Evolutionary conservation across 2,888 invertebrate species (phyloP), one percentile per base, ranked within the genome.

Genomic region (Pachycephus smyrnensis): DNA sequence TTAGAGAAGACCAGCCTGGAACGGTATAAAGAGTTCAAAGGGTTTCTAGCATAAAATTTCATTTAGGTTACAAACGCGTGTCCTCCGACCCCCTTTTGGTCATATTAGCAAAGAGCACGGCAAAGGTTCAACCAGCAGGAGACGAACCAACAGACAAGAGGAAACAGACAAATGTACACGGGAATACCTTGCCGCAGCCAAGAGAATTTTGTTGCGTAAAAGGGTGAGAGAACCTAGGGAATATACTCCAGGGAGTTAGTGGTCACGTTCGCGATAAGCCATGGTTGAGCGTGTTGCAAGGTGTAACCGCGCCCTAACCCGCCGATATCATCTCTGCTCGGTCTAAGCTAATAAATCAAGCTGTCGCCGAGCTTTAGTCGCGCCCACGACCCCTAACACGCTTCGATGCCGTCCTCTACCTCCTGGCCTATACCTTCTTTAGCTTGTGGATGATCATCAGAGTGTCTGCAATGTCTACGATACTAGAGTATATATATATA

Each of bases 311-410:
- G 33, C 71, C 71, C 71, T 31, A 33, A 12, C 31, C 71, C 71
- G 1, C 79, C 77, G 85, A 85, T 85, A 85, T 81, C 81, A 85
- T 85, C 85, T 74, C 11, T 68, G 80, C 75, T 80, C 69, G 80
- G 78, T 80, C 79, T 76, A 76, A 73, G 82, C 82, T 83, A 86
- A 85, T 85, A 85, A 85, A 85, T 85, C 85, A 85, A 85, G 81
- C 86, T 86, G 85, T 85, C 85, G 80, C 80, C 82, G 82, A 76
- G 82, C 77, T 80, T 77, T 33, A 75, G 79, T 79, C 78, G 80
- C 80, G 83, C 81, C 82, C 82, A 84, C 82, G 80, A 81, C 80
- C 81, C 82, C 81, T 80, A 73, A 80, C 81, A 78, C 74, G 78
- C 75, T 79, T 80, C 71, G 71, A 15, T 31, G 71, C 33, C 71